These are phyloP conservation scores for Diplosoma virens DNA, from an alignment of 23 tunicate genomes.

Conservation along the genomic window DNA sequence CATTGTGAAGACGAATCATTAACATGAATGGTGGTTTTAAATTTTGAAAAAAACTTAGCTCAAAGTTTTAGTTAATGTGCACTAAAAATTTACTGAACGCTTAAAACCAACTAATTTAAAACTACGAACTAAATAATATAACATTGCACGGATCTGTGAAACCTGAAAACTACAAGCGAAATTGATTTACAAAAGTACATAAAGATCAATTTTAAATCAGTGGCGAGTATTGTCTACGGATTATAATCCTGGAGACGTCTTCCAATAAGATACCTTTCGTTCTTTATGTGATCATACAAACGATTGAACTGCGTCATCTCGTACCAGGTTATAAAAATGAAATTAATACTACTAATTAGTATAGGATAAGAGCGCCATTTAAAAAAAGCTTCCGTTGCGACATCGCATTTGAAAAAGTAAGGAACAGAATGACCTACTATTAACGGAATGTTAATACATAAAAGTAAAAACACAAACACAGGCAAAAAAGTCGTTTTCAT, in stretches of 20 bases:
- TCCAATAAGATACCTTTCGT: conserved; percentile 66
- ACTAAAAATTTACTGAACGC: too few relatives aligned
- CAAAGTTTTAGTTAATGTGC: too few relatives aligned
- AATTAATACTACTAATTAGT: conserved; percentile 15
- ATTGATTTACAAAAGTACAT: too few relatives aligned
- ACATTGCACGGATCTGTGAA: too few relatives aligned
- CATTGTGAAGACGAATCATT: too few relatives aligned
- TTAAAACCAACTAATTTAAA: too few relatives aligned
- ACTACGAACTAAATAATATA: too few relatives aligned
- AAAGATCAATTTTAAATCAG: not conserved
- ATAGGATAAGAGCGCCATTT: conserved; percentile 50
- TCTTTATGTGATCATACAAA: conserved; percentile 71
- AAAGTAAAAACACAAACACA: conserved; percentile 5
- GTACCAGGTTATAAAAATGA: conserved; percentile 26
- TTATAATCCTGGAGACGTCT: conserved; percentile 57
- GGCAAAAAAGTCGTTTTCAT: conserved; percentile 29
- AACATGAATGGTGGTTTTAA: too few relatives aligned
- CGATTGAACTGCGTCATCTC: conserved; percentile 67
- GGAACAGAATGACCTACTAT: conserved; percentile 34
- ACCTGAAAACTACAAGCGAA: too few relatives aligned
- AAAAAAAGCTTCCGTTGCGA: not conserved
- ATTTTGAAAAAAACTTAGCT: too few relatives aligned
- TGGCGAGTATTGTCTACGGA: too few relatives aligned
- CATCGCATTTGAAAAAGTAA: not conserved
- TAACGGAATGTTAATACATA: conserved; percentile 52